phyloP scores from a whole-genome alignment of 2,113 vertebrate species.

The Haemorhous mexicanus region DNA sequence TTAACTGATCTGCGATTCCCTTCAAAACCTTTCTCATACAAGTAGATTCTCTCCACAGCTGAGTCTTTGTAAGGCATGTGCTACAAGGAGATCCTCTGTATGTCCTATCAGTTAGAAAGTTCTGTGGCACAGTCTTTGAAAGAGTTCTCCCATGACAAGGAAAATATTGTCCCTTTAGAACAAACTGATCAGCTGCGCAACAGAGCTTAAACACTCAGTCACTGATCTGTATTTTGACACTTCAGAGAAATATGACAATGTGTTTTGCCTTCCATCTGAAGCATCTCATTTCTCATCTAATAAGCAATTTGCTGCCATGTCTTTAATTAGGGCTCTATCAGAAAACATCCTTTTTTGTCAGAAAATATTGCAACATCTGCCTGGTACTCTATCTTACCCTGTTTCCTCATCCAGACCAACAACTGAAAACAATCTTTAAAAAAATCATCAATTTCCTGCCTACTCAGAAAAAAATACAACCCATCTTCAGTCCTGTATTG shows the following conservation, averaged over 20 bases:
- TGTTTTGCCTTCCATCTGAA: conserved; percentile 28
- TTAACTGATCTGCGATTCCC: not conserved
- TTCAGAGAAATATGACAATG: conserved; percentile 7
- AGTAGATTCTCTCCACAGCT: not conserved
- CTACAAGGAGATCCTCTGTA: not conserved
- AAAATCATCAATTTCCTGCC: not conserved
- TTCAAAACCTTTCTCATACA: not conserved
- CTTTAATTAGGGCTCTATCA: not conserved
- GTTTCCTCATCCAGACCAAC: not conserved
- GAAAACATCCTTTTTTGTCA: not conserved
- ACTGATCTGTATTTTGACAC: conserved; percentile 17
- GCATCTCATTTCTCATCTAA: conserved; percentile 14
- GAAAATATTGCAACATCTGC: not conserved
- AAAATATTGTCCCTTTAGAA: not conserved
- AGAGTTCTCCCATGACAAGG: not conserved
- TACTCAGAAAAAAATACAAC: not conserved
- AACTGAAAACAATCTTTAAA: not conserved
- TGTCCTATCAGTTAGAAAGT: not conserved
- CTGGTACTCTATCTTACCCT: not conserved
- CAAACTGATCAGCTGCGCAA: not conserved
- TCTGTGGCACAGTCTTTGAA: not conserved
- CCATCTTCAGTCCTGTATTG: not conserved
- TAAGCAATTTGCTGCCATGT: conserved; percentile 14
- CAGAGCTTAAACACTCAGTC: not conserved
- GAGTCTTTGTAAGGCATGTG: not conserved